Evolutionary conservation across 2,113 vertebrate species (phyloP).

Genomic region (Actenoides lindsayi): DNA sequence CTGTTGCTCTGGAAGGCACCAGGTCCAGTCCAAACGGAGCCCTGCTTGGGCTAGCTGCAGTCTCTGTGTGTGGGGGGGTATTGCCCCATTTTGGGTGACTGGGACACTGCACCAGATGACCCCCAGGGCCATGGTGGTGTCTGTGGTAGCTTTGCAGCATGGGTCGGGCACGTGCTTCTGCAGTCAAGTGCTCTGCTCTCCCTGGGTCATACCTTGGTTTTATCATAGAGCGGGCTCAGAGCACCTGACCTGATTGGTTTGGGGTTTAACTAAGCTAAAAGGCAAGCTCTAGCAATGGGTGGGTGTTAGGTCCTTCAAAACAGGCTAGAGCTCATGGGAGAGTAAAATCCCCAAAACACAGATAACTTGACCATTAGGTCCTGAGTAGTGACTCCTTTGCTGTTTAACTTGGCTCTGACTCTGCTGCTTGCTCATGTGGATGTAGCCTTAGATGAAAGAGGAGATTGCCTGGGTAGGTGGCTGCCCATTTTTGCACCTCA

Average conservation of each 20-base stretch:
- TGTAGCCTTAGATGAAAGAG: neutral
- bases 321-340: neutral
- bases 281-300: neutral
- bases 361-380: accelerated
- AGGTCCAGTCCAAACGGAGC: neutral
- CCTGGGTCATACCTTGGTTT: accelerated
- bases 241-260: neutral
- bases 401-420: neutral
- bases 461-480: neutral
- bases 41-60: neutral
- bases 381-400: neutral
- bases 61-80: neutral
- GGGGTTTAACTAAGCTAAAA: neutral
- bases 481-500: neutral
- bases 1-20: neutral
- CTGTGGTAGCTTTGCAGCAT: neutral
- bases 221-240: neutral
- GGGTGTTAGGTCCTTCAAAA: neutral
- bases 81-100: neutral
- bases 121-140: accelerated
- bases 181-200: neutral
- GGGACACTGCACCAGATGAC: accelerated
- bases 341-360: neutral
- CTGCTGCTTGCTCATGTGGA: neutral
- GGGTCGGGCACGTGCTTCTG: accelerated